Percentiles rank a stretch among this genome's conserved stretches.
phyloP scores from a whole-genome alignment of 2,113 vertebrate species.

The Thinocorus orbignyianus region DNA sequence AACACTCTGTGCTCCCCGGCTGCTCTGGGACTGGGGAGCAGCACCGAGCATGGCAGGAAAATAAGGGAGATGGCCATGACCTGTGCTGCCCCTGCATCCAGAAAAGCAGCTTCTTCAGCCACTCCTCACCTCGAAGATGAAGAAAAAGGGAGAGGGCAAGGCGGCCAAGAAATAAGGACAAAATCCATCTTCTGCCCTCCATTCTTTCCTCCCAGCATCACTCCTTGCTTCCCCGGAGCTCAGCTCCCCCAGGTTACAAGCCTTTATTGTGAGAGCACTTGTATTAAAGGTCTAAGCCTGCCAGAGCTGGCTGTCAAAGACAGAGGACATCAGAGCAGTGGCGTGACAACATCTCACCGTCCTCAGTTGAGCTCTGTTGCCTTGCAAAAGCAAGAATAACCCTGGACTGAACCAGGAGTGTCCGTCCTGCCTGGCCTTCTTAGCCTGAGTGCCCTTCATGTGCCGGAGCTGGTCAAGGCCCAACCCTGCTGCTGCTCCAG shows the following conservation, averaged over 20 bases:
- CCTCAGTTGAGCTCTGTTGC: background rate
- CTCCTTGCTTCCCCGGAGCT: background rate
- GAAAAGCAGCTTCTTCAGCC: conserved; percentile 83
- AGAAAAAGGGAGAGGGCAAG: conserved; percentile 66
- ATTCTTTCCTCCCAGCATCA: background rate
- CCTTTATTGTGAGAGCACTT: background rate
- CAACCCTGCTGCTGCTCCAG: background rate
- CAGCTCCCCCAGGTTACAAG: background rate
- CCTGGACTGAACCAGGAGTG: background rate
- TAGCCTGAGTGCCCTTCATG: accelerated
- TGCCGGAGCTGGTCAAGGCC: background rate
- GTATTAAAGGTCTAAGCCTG: background rate
- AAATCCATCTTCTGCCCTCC: background rate
- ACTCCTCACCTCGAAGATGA: conserved; percentile 66
- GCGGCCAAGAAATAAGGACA: conserved; percentile 31
- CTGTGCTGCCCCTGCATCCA: conserved; percentile 73
- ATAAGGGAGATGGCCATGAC: conserved; percentile 60
- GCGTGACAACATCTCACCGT: background rate
- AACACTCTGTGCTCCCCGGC: conserved; percentile 62
- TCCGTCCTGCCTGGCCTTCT: background rate
- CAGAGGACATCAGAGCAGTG: background rate
- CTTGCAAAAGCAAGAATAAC: background rate
- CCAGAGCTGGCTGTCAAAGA: background rate
- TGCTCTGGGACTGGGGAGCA: conserved; percentile 72
- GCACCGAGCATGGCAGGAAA: conserved; percentile 42